These are phyloP conservation scores for Pantala flavescens DNA, from an alignment of 1,140 invertebrate species.

Conservation along the genomic window DNA sequence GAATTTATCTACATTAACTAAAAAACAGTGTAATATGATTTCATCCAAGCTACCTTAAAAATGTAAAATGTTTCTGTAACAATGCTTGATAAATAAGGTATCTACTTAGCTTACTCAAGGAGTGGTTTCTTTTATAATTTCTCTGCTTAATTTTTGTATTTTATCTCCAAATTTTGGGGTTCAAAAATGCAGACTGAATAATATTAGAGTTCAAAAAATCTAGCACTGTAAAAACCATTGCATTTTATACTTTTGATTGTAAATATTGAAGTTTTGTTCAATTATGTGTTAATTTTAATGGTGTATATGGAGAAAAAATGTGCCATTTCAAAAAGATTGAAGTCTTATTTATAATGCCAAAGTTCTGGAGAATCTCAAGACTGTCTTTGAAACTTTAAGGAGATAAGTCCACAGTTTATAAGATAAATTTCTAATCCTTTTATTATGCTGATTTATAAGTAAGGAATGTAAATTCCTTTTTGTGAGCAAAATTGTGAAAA, in stretches of 20 bases:
- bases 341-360: not conserved
- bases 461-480: not conserved
- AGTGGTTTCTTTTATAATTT: too few relatives aligned
- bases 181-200: not conserved
- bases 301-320: not conserved
- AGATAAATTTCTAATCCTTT: not conserved
- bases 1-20: too few relatives aligned
- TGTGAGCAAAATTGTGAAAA: not conserved
- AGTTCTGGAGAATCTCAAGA: slow-evolving; percentile 2
- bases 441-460: not conserved
- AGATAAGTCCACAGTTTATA: not conserved
- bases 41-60: too few relatives aligned
- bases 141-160: too few relatives aligned
- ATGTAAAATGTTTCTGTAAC: too few relatives aligned
- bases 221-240: not conserved
- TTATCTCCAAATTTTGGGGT: not conserved
- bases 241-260: not conserved
- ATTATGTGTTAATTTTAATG: not conserved
- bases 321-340: not conserved
- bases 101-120: too few relatives aligned
- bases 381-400: not conserved
- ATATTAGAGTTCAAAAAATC: not conserved
- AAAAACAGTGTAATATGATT: too few relatives aligned
- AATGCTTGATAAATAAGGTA: too few relatives aligned
- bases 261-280: not conserved